phyloP scores from a whole-genome alignment of 37 sponge, comb jelly and placozoan species.

The Hormiphora californensis region DNA sequence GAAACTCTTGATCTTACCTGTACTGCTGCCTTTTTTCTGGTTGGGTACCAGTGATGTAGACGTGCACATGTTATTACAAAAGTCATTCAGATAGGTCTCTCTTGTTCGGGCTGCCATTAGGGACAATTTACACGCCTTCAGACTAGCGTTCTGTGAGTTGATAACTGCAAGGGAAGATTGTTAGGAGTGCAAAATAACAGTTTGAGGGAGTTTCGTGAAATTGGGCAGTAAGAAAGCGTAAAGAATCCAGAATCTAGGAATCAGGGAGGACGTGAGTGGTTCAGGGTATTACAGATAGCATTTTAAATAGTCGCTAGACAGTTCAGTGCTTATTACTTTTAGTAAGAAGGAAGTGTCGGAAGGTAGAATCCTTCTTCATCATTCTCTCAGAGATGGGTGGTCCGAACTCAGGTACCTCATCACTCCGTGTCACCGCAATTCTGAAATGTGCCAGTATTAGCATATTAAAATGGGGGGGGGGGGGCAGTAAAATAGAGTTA shows the following conservation, averaged over 20 bases:
- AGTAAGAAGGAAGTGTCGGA: conserved; percentile 78
- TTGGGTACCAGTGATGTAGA: neutral
- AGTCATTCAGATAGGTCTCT: conserved; percentile 61
- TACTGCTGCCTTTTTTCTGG: neutral
- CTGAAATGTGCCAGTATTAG: no score
- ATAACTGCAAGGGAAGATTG: conserved; percentile 58
- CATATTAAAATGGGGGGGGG: no score
- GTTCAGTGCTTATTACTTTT: conserved; percentile 63
- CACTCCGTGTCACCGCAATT: conserved; percentile 74
- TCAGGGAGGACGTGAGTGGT: no score
- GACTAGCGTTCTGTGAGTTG: conserved; percentile 88
- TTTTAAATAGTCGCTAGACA: neutral
- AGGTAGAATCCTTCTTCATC: conserved; percentile 74
- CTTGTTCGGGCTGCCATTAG: conserved; percentile 78
- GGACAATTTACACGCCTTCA: conserved; percentile 68
- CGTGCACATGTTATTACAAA: neutral
- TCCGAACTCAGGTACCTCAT: conserved; percentile 83
- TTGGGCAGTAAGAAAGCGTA: no score
- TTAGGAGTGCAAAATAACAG: neutral
- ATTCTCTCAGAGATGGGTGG: conserved; percentile 68
- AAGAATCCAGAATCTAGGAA: neutral
- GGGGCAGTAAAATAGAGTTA: no score
- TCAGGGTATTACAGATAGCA: neutral
- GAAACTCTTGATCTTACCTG: neutral
- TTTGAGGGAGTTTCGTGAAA: no score